Conservation (phyloP, 2,888 invertebrate genomes). For the Epicampocera succincta region DNA sequence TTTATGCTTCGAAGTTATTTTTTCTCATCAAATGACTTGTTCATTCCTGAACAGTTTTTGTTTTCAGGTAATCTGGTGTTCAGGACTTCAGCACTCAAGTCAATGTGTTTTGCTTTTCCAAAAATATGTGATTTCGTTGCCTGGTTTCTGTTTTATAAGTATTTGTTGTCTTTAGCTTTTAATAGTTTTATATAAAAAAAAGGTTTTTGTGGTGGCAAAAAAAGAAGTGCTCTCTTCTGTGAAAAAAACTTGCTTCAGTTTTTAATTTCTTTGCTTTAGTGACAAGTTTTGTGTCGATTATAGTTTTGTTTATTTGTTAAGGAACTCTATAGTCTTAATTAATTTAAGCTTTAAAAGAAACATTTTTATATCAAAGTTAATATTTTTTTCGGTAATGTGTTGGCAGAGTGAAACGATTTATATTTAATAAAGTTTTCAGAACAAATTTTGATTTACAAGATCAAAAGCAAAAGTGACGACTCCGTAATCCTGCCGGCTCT, state of each 20-base stretch:
- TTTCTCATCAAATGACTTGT: background rate
- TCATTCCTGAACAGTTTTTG: slow-evolving; percentile 9
- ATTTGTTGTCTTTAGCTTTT: slow-evolving; percentile 15
- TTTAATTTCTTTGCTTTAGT: slow-evolving; percentile 6
- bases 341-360: too few species aligned
- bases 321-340: too few species aligned
- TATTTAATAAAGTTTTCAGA: too few species aligned
- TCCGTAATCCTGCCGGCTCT: too few species aligned
- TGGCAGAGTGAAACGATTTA: too few species aligned
- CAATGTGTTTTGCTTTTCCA: slow-evolving; percentile 26
- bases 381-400: too few species aligned
- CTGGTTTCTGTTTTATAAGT: background rate
- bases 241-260: slow-evolving; percentile 32
- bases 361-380: too few species aligned
- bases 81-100: slow-evolving; percentile 50
- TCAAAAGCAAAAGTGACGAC: too few species aligned
- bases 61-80: slow-evolving; percentile 22
- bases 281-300: background rate
- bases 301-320: background rate
- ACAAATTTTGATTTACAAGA: too few species aligned
- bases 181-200: slow-evolving; percentile 6
- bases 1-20: background rate
- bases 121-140: slow-evolving; percentile 40
- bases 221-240: background rate
- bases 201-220: slow-evolving; percentile 1